Conservation (phyloP, 2,113 vertebrate species). For the Pitta sordida region DNA sequence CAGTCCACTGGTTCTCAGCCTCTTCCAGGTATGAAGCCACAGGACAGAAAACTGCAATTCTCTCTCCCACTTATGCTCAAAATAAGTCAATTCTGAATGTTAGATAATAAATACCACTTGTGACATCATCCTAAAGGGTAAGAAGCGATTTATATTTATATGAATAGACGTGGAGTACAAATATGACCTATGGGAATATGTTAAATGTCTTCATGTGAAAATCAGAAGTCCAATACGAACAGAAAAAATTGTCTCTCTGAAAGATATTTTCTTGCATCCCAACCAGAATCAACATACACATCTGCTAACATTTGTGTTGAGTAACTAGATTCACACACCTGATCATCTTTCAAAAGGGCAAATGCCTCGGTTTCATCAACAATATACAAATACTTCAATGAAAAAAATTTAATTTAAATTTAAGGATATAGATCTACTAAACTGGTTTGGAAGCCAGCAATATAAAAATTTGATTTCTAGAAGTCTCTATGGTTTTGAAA, state of each 20-base stretch:
- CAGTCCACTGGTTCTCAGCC: neutral
- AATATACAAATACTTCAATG: neutral
- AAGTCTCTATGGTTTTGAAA: neutral
- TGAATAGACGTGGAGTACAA: slow-evolving; percentile 41
- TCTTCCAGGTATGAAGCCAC: neutral
- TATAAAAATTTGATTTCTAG: neutral
- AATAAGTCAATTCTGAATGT: slow-evolving; percentile 5
- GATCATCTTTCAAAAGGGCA: slow-evolving; percentile 32
- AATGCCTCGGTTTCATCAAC: neutral
- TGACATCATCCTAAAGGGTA: slow-evolving; percentile 65
- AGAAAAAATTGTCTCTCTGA: slow-evolving; percentile 14
- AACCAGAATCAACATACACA: neutral
- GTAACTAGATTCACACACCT: neutral
- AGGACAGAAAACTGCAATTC: neutral
- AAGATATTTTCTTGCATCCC: slow-evolving; percentile 2
- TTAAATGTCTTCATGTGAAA: slow-evolving; percentile 46
- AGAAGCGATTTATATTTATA: slow-evolving; percentile 40
- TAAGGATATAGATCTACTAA: neutral
- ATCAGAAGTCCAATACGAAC: slow-evolving; percentile 6
- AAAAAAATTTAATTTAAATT: neutral
- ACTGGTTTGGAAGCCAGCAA: neutral
- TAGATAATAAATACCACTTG: slow-evolving; percentile 47
- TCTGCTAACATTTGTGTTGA: slow-evolving; percentile 7
- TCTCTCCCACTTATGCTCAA: neutral
- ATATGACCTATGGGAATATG: slow-evolving; percentile 49